Conservation (phyloP, 1,140 invertebrate species). For the Trypoxylus dichotomus region DNA sequence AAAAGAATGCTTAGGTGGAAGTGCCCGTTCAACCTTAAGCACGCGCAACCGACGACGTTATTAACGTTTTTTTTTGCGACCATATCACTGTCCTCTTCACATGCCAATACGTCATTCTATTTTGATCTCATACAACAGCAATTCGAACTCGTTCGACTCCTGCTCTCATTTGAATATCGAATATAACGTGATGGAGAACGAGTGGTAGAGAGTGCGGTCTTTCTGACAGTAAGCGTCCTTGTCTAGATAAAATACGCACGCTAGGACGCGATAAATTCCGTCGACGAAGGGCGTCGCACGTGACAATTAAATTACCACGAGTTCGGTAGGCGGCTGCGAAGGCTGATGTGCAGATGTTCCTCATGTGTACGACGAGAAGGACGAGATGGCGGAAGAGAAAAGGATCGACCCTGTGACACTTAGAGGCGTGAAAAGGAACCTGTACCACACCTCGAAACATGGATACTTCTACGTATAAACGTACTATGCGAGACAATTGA, state of each 20-base stretch:
- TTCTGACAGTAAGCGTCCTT: neutral
- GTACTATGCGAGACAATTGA: too few relatives aligned
- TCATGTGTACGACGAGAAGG: neutral
- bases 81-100: neutral
- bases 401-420: neutral
- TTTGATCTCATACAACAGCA: neutral
- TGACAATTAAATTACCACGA: conserved; percentile 21
- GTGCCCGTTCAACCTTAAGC: too few relatives aligned
- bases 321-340: neutral
- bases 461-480: too few relatives aligned
- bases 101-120: conserved; percentile 7
- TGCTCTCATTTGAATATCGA: neutral
- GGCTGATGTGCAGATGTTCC: neutral
- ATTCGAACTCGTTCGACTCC: neutral
- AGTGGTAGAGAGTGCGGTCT: neutral
- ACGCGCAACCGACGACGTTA: neutral
- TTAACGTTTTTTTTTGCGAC: neutral
- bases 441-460: too few relatives aligned
- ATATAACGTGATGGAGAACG: neutral
- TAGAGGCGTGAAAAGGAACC: neutral
- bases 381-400: neutral
- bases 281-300: conserved; percentile 9
- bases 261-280: neutral
- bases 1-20: too few relatives aligned
- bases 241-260: conserved; percentile 13